Evolutionary conservation across 2,888 invertebrate genomes (phyloP), one percentile per base, ranked within the genome.

Genomic region (Melanostoma mellinum): DNA sequence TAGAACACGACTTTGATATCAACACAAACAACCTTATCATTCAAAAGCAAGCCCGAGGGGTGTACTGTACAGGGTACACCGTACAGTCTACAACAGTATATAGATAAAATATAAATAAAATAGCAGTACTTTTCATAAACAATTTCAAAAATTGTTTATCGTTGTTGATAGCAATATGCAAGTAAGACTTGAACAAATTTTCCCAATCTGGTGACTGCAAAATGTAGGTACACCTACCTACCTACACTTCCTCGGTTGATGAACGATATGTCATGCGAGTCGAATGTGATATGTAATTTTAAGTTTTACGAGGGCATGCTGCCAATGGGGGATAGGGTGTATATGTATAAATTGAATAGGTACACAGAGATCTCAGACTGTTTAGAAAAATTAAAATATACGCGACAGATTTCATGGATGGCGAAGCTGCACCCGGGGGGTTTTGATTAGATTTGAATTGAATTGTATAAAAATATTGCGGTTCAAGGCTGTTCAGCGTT

Each of bases 21-120:
- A 81, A 76, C 81, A 40, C 67, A 77, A 82, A 82, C 73, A 82
- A 46, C 61, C 72, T 82, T 82, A 82, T 82, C 81, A 76, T 68
- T 69, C 40, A 56, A 48, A 60, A 32, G 42, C 20, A 20, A 20
- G 20, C 20, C 20, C 20, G 20, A 20, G 20, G 20, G 20, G 20
- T 20, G 20, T 20, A 20, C 20, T 20, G 20, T 20, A 20, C 20
- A 20, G 20, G 0, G 1, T 20, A 20, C 20, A 20, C 20, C 1
- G 20, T 20, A 20, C 20, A 20, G 20, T 20, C 20, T 20, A 20
- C 20, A 20, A 20, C 20, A 20, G 20, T 20, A 20, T 20, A 20
- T 20, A 33, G 2, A 10, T 4, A 9, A 36, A 6, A 3, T 20
- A 20, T 20, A 44, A 6, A 35, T 9, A 55, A 68, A 42, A 46